Base-by-base conservation (phyloP, 2,113 vertebrate species). In the Cryptomyrus ogoouensis region DNA sequence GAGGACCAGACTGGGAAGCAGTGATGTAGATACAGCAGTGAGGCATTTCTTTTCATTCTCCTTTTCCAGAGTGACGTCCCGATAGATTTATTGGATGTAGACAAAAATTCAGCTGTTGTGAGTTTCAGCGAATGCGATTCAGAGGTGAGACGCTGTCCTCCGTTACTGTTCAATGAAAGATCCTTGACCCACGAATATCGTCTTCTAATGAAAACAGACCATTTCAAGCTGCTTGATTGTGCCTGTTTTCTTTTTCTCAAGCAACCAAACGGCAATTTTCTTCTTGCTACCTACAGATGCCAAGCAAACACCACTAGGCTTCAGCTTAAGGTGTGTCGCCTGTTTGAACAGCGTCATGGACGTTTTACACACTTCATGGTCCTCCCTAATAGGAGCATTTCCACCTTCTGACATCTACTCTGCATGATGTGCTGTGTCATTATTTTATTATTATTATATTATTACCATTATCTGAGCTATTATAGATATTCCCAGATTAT, bases 41-140 rank as follows among this genome's bases (percentile, higher is more conserved):
- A 77, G 15, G 70, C 17, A 19, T 77, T 80, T 50, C 12, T 90
- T 0, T 70, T 66, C 27, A 50, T 84, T 31, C 10, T 42, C 44
- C 93, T 89, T 46, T 92, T 90, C 92, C 89, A 99, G 98, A 99
- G 98, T 56, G 98, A 99, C 47, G 98, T 99, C 92, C 98, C 98
- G 3, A 96, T 99, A 89, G 98, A 99, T 92, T 94, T 99, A 91
- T 96, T 99, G 91, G 98, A 99, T 90, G 98, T 99, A 92, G 98
- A 99, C 92, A 99, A 99, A 95, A 99, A 99, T 94, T 99, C 98
- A 44, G 98, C 98, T 1, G 97, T 99, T 86, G 98, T 99, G 92
- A 99, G 98, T 94, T 98, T 99, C 93, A 99, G 98, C 94, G 98
- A 97, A 94, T 99, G 98, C 94, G 98, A 99, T 94, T 96, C 97